These are phyloP conservation scores for Hystrix brachyura DNA, from an alignment of 2,113 vertebrate species.

Conservation along the genomic window DNA sequence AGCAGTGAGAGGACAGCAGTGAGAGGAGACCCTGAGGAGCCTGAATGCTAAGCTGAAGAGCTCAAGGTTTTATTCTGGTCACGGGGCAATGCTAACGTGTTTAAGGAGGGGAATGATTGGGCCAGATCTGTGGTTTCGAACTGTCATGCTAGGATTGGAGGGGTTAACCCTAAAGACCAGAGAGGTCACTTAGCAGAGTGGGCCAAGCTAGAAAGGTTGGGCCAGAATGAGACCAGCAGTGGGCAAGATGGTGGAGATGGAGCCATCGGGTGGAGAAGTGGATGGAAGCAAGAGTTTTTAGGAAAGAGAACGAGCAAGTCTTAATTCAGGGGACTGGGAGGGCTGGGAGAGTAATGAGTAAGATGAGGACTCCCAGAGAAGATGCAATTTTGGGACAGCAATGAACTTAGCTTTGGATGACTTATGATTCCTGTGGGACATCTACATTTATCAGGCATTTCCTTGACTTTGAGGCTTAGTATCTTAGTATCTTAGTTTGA, in stretches of 20 bases:
- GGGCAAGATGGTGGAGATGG: not conserved
- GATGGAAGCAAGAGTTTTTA: not conserved
- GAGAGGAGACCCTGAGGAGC: not conserved
- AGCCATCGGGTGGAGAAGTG: not conserved
- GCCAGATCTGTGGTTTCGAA: conserved; percentile 19
- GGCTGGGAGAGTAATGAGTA: not conserved
- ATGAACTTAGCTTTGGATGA: not conserved
- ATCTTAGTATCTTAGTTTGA: conserved; percentile 23
- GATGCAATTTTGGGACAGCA: not conserved
- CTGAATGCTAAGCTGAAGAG: not conserved
- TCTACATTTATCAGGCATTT: conserved; percentile 30
- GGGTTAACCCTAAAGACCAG: not conserved
- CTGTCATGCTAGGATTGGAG: not conserved
- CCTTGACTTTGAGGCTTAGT: conserved; percentile 2
- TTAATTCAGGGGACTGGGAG: not conserved
- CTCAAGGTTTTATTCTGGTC: not conserved
- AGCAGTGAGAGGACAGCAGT: not conserved
- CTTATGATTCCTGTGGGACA: not conserved
- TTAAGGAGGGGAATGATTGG: not conserved
- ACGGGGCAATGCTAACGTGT: not conserved
- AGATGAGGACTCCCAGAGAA: not conserved
- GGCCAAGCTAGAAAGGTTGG: not conserved
- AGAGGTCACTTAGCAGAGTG: not conserved
- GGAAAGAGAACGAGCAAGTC: not conserved
- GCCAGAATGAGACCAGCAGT: not conserved